phyloP scores from a whole-genome alignment of 2,113 vertebrate species.

The Sceloporus tristichus region DNA sequence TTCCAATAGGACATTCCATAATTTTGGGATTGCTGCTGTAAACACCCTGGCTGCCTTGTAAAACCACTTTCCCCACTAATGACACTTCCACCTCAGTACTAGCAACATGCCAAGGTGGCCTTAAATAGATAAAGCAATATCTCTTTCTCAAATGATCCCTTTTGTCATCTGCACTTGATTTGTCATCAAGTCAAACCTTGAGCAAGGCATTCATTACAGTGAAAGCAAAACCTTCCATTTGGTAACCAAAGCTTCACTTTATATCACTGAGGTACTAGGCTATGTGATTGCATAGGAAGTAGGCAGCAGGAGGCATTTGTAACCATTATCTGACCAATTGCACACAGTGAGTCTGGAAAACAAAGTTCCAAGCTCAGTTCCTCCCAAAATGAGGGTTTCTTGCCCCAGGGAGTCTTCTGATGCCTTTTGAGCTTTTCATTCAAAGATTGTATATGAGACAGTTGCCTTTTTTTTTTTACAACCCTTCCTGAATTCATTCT shows the following conservation, averaged over 20 bases:
- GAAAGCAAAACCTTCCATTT: neutral
- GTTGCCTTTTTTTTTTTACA: neutral
- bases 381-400: neutral
- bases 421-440: neutral
- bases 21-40: too few species aligned
- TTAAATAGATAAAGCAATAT: neutral
- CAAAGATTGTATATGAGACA: neutral
- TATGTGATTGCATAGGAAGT: neutral
- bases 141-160: neutral
- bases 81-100: neutral
- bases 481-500: neutral
- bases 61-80: neutral
- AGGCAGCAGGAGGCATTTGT: neutral
- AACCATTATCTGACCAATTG: slow-evolving; percentile 15
- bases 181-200: neutral
- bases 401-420: neutral
- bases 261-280: neutral
- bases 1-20: neutral
- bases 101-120: neutral
- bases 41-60: neutral
- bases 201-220: neutral
- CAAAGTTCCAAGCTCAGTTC: neutral
- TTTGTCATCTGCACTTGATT: neutral
- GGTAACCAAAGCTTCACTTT: neutral
- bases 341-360: neutral